Evolutionary conservation across 1,140 invertebrate species (phyloP), one percentile per base, ranked within the genome.

Genomic region (Venustaconcha ellipsiformis): DNA sequence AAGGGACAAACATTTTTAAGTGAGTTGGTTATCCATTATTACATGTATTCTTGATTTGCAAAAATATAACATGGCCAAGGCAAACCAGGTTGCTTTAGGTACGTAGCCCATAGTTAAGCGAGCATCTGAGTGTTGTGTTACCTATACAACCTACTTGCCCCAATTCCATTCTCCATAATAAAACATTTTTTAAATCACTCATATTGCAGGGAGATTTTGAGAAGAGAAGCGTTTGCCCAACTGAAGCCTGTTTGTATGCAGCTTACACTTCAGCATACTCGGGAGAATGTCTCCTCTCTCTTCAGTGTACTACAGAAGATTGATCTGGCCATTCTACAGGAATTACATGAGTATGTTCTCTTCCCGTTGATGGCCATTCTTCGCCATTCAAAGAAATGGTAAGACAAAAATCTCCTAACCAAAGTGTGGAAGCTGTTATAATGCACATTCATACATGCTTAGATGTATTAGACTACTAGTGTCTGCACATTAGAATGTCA

Each of bases 301-400:
- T 71, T 68, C 8, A 73, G 59, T 57, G 80, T 73, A 1, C 23
- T 84, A 55, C 67, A 75, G 30, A 64, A 72, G 20, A 65, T 78
- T 20, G 73, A 84, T 55, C 67, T 71, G 3, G 70, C 71, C 30
- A 74, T 70, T 56, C 66, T 84, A 2, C 83, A 84, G 74, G 82
- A 84, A 18, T 64, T 84, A 26, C 83, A 84, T 20, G 81, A 83
- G 77, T 84, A 84, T 76, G 72, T 84, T 11, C 72, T 84, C 8
- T 84, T 83, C 64, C 83, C 83, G 17, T 65, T 84, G 4, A 74
- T 80, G 67, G 63, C 82, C n/a, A 83, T 83, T 55, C 65, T 84
- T 14, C 83, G 82, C 68, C 76, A 83, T 26, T 74, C 72, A 17
- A 79, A 77, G 56, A 78, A 84, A 72, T 80, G 74, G 80, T 82